phyloP scores from a whole-genome alignment of 2,113 vertebrate species.

The Ameiurus melas region DNA sequence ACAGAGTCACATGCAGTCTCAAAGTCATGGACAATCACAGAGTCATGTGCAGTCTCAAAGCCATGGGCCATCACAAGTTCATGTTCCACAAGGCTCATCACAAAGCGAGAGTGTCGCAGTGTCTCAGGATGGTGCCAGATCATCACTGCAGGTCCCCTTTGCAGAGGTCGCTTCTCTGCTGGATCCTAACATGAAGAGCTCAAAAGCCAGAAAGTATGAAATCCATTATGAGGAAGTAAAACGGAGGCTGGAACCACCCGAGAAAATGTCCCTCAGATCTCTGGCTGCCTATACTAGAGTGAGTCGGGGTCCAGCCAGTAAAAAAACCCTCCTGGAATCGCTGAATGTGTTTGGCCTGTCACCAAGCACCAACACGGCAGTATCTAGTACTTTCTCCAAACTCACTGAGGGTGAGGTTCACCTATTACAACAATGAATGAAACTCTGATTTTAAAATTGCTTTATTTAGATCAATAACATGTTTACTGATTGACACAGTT shows the following conservation, averaged over 20 bases:
- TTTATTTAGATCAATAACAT: neutral
- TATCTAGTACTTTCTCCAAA: conserved; percentile 79
- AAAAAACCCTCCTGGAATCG: conserved; percentile 73
- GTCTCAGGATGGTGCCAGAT: conserved; percentile 23
- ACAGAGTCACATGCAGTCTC: conserved; percentile 32
- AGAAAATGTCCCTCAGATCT: conserved; percentile 80
- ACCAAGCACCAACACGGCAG: conserved; percentile 77
- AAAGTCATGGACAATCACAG: conserved; percentile 21
- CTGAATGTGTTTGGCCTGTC: conserved; percentile 73
- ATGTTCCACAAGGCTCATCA: conserved; percentile 41
- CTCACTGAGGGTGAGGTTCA: conserved; percentile 73
- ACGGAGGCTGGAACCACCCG: conserved; percentile 73
- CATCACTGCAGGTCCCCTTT: conserved; percentile 66
- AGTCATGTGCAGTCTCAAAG: conserved; percentile 26
- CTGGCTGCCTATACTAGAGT: conserved; percentile 78
- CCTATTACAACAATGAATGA: neutral
- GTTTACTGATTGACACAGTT: neutral
- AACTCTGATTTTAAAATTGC: neutral
- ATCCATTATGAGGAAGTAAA: conserved; percentile 78
- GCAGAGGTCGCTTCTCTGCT: conserved; percentile 77
- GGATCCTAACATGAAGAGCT: conserved; percentile 81
- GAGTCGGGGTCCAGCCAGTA: conserved; percentile 77
- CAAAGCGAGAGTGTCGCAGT: conserved; percentile 28
- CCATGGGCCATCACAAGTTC: conserved; percentile 25
- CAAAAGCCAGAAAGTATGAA: conserved; percentile 76